Evolutionary conservation across 2,113 vertebrate species (phyloP), one percentile per base, ranked within the genome.

Genomic region (Paradoxurus hermaphroditus): DNA sequence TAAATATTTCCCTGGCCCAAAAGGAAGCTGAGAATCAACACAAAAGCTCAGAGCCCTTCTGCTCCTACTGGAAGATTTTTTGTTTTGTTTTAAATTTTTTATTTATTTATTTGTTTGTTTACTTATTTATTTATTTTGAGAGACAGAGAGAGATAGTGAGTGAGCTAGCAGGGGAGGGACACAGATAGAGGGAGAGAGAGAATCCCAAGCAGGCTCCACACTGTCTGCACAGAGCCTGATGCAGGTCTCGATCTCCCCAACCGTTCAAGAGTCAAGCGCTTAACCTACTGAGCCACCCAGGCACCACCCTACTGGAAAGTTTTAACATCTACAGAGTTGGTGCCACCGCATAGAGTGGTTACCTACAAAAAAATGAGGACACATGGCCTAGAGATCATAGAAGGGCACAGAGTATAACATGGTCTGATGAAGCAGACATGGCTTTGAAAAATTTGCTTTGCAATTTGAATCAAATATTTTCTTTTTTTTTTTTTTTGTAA

Each of bases 381-480:
- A 3, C 10, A 0, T 11, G 27, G 25, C 67, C 63, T 7, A 31
- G 39, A 68, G 85, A 86, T 65, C n/a, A 36, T 16, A 1, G 4
- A 12, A n/a, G 34, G 41, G 14, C 46, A 70, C 14, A 21, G 7
- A 39, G 15, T 4, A 2, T 31, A 81, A 27, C 21, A 39, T 39
- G 21, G 10, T 90, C 49, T 23, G 7, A n/a, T 46, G 44, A 90
- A 81, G 39, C 25, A 2, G n/a, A 19, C 16, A 12, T 1, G 13
- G 87, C 68, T 95, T 88, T 91, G 91, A 93, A 93, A 41, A 91
- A 56, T 89, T 70, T 68, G 46, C 62, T 96, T 97, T 84, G 31
- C 86, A 94, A 95, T 92, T 70, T 72, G 84, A 94, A 90, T 87
- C 68, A 59, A 59, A 59, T 59, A 65, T 94, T 95, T 88, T 93